Percentiles rank a stretch among this genome's conserved stretches.
These are phyloP conservation scores for Laodelphax striatellus DNA, from an alignment of 1,140 invertebrate species.

Conservation along the genomic window DNA sequence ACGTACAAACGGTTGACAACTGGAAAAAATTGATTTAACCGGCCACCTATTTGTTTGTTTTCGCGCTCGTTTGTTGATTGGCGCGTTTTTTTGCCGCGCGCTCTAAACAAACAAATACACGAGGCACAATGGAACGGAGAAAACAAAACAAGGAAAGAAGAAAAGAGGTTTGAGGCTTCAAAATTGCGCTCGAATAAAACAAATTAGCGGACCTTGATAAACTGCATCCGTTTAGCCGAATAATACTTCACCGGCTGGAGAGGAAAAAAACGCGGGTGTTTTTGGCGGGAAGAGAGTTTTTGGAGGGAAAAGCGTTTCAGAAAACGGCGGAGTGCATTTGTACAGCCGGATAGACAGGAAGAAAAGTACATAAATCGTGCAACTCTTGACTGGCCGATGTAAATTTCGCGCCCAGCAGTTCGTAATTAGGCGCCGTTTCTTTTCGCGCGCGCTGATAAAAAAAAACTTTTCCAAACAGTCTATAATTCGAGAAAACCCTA, in stretches of 20 bases:
- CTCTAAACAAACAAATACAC: too few relatives aligned
- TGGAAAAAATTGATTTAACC: too few relatives aligned
- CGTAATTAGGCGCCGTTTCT: slow-evolving; percentile 3
- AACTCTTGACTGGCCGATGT: background rate
- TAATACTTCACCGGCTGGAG: background rate
- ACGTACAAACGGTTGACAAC: too few relatives aligned
- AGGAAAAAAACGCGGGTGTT: too few relatives aligned
- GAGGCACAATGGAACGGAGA: too few relatives aligned
- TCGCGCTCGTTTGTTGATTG: too few relatives aligned
- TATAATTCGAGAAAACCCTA: background rate
- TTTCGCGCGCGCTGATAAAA: background rate
- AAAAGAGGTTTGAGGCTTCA: background rate
- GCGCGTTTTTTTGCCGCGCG: too few relatives aligned
- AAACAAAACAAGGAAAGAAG: too few relatives aligned
- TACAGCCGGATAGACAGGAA: background rate
- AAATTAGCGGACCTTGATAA: background rate
- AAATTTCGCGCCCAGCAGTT: slow-evolving; percentile 5
- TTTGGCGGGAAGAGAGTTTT: too few relatives aligned
- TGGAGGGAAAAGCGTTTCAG: background rate
- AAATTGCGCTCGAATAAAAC: background rate
- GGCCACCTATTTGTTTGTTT: too few relatives aligned
- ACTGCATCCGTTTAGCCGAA: slow-evolving; percentile 1
- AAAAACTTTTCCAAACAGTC: slow-evolving; percentile 7
- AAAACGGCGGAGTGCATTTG: background rate
- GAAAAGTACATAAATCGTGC: slow-evolving; percentile 5